Evolutionary conservation across 2,797 vertebrate genomes (phyloP), one percentile per base, ranked within the genome.

Genomic region (Carduelis carduelis): DNA sequence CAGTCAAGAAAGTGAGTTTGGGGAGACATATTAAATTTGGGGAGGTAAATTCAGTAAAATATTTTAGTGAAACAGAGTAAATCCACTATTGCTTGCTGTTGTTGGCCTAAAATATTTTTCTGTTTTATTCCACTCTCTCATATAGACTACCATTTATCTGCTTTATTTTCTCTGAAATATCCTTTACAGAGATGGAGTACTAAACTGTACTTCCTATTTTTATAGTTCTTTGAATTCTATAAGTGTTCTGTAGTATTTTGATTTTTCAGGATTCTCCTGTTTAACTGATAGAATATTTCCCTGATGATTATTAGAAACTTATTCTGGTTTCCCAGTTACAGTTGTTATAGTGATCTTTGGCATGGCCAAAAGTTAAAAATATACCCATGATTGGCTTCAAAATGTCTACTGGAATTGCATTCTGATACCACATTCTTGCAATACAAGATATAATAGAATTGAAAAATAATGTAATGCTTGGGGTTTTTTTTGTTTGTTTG

Each of bases 271-370:
- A 80, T 75, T 90, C 41, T 93, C 32, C 50, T 95, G 34, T 95
- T 96, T 95, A 96, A 86, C 55, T 86, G 75, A 80, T 64, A 85
- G 35, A 84, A 26, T 89, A 56, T 96, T 68, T 95, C 78, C 20
- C 32, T 77, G 41, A 61, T 85, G 83, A 76, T 69, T 84, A 81
- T 92, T 74, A 84, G 43, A 23, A 77, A 53, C 5, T 69, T 95
- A n/a, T 65, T 94, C 11, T 83, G 82, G 79, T 72, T 95, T 92
- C n/a, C 90, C 27, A 78, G 24, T 91, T 87, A 84, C 5, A 43
- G 72, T 81, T 28, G 9, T 57, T 53, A 44, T 15, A 87, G 77
- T 69, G 1, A 41, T 78, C 6, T 83, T 66, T 61, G 7, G 24
- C 14, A 69, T 64, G 18, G 56, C 22, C 75, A 72, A 80, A 95